Conservation (phyloP, 2,113 vertebrate species). For the Pica pica region DNA sequence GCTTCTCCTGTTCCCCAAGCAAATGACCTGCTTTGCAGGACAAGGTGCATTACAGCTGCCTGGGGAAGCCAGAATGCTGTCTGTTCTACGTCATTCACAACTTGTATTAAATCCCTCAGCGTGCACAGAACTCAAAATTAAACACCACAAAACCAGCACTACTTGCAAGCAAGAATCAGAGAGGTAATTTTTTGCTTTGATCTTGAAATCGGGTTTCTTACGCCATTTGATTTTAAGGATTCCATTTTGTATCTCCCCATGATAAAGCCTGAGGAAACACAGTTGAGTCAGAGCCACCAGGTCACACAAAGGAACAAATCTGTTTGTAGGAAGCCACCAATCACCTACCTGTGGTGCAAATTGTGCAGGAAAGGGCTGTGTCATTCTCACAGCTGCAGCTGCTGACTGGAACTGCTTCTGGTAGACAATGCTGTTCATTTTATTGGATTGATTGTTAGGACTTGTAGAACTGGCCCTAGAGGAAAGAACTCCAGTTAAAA, state of each 20-base stretch:
- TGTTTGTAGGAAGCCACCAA: background rate
- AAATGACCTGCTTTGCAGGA: background rate
- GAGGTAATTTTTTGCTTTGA: background rate
- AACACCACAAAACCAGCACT: background rate
- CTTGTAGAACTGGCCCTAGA: constrained; percentile 93
- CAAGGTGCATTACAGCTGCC: constrained; percentile 27
- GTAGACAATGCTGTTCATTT: constrained; percentile 97
- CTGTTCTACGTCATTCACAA: background rate
- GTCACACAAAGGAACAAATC: background rate
- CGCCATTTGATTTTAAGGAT: background rate
- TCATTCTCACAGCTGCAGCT: constrained; percentile 87
- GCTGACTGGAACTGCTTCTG: constrained; percentile 94
- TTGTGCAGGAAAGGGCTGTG: constrained; percentile 90
- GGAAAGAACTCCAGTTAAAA: constrained; percentile 45
- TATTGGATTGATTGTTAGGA: constrained; percentile 94
- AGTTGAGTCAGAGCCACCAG: background rate
- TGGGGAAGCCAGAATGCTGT: constrained; percentile 18
- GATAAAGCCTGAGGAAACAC: background rate
- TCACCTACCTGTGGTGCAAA: constrained; percentile 92
- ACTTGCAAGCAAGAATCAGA: background rate
- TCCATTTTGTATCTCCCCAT: background rate
- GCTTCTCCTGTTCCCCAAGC: background rate
- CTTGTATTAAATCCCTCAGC: background rate
- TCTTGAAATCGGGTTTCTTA: background rate
- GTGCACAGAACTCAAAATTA: background rate